phyloP scores from a whole-genome alignment of 2,888 invertebrate species.

The Platycheirus albimanus region DNA sequence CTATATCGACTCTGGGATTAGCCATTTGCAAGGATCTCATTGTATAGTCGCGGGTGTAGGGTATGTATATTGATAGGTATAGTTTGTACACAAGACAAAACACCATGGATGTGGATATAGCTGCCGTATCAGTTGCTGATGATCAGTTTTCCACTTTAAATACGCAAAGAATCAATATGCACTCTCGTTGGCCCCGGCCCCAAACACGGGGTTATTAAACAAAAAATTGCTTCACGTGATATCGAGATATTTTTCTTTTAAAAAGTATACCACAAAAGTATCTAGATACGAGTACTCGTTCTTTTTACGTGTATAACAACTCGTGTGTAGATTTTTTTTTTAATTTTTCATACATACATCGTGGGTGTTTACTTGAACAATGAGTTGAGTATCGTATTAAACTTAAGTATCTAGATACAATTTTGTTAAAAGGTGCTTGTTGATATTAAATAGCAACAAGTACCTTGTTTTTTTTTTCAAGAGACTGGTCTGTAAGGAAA shows the following conservation, averaged over 20 bases:
- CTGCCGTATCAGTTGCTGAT: slow-evolving; percentile 71
- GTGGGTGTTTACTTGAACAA: slow-evolving; percentile 57
- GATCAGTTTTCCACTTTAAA: slow-evolving; percentile 72
- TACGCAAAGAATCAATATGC: slow-evolving; percentile 67
- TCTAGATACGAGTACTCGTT: no score
- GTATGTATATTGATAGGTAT: neutral
- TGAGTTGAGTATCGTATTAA: slow-evolving; percentile 10
- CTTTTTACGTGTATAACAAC: neutral
- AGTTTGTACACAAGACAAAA: slow-evolving; percentile 29
- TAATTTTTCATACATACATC: slow-evolving; percentile 13
- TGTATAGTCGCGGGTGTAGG: slow-evolving; percentile 52
- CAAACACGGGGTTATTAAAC: slow-evolving; percentile 61
- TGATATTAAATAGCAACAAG: no score
- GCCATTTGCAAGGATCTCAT: slow-evolving; percentile 50
- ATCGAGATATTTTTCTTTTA: slow-evolving; percentile 36
- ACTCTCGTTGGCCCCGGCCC: slow-evolving; percentile 6
- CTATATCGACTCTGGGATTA: slow-evolving; percentile 10
- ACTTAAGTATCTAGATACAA: slow-evolving; percentile 32
- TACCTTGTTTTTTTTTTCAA: no score
- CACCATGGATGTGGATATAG: slow-evolving; percentile 48
- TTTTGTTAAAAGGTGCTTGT: neutral
- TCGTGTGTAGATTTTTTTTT: slow-evolving; percentile 3
- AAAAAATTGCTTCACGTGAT: slow-evolving; percentile 51
- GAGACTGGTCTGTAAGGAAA: no score
- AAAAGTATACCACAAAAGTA: neutral